Conservation (phyloP, 2,113 vertebrate species). For the Poeciliopsis retropinna region DNA sequence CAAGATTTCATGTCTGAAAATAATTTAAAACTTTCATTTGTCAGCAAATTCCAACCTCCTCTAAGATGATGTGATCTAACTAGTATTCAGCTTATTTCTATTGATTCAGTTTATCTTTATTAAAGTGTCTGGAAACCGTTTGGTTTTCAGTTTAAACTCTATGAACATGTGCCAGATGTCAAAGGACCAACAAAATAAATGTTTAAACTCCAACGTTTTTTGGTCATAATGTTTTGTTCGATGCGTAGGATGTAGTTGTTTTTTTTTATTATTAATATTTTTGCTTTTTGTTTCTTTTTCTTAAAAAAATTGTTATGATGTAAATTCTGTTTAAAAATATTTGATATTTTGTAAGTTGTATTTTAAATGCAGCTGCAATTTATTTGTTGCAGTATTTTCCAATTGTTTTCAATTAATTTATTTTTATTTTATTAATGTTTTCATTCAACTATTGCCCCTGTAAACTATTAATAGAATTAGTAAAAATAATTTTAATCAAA, state of each 20-base stretch:
- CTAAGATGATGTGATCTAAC: too few relatives aligned
- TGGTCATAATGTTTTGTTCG: not conserved
- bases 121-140: too few relatives aligned
- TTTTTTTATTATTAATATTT: rapidly evolving
- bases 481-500: too few relatives aligned
- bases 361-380: not conserved
- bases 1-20: not conserved
- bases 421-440: too few relatives aligned
- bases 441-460: too few relatives aligned
- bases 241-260: not conserved
- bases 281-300: not conserved
- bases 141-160: not conserved
- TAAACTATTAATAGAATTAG: too few relatives aligned
- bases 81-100: too few relatives aligned
- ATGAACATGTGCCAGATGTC: not conserved
- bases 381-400: not conserved
- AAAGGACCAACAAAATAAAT: not conserved
- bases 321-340: not conserved
- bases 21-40: not conserved
- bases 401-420: too few relatives aligned
- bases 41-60: too few relatives aligned
- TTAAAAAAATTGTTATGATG: too few relatives aligned
- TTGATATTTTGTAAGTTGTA: not conserved
- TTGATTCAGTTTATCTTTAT: too few relatives aligned
- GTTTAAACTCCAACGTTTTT: not conserved